Base-by-base conservation (phyloP, 2,888 invertebrate genomes). In the Hirtodrosophila cameraria region DNA sequence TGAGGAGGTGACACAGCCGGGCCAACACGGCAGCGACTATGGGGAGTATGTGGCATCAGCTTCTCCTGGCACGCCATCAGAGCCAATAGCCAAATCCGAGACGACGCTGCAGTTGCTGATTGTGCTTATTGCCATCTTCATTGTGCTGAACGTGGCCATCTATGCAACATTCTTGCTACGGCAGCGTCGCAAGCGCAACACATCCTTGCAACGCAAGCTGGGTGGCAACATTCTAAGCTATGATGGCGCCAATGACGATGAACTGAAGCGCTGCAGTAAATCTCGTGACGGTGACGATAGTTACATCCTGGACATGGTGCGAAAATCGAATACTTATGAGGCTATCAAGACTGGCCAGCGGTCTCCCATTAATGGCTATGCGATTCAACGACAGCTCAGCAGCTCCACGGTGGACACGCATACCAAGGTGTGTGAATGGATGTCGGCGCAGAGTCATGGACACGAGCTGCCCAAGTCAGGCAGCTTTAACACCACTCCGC, bases 381-480 rank as follows among this genome's bases (percentile, higher is more conserved):
- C 94, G 88, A 90, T 95, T 20, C 93, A 94, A 13, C 90, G 95
- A 15, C 95, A 95, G 89, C 93, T 95, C 84, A 96, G 96, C 4
- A 94, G 93, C 3, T 96, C 96, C 65, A 96, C 96, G 0, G 93
- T 97, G 68, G 96, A 97, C 89, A 95, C 96, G 0, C 95, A 96
- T 86, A 95, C 96, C 9, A 96, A 96, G 92, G 96, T 97, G 1
- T 93, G 94, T 65, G 96, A 96, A 77, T 96, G 97, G 97, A 96
- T 97, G 76, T 94, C 96, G 89, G 94, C 95, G 27, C 94, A 94
- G 74, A 93, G 94, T 87, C 94, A 94, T 80, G 94, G 55, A 15
- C 30, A 36, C 13, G 54, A 46, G 18, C 33, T 74, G 18, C 75
- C 68, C 35, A 84, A 81, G 27, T 76, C 87, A 0, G 87, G 80